Conservation (phyloP, 2,797 vertebrate species). For the Threskiornis aethiopicus region DNA sequence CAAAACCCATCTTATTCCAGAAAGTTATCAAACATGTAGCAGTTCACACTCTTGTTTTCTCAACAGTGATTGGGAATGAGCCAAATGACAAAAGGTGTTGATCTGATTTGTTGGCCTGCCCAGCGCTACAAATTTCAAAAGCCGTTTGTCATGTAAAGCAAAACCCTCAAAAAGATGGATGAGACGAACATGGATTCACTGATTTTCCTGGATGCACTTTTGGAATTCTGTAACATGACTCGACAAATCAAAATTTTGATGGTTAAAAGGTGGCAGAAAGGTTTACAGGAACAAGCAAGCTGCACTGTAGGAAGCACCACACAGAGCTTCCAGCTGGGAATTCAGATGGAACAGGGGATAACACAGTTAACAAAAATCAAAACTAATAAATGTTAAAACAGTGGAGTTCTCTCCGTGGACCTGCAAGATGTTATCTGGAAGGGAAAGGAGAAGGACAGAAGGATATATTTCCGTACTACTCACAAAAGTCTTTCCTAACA, state of each 20-base stretch:
- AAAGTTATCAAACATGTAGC: neutral
- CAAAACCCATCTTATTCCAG: neutral
- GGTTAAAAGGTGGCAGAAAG: neutral
- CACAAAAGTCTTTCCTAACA: neutral
- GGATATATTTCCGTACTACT: neutral
- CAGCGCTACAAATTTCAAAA: neutral
- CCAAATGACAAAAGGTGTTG: neutral
- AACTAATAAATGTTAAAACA: neutral
- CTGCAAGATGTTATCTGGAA: neutral
- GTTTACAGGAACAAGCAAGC: neutral
- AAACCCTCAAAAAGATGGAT: neutral
- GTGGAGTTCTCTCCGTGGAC: neutral
- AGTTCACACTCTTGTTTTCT: neutral
- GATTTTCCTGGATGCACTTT: neutral
- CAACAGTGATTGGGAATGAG: neutral
- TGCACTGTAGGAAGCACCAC: neutral
- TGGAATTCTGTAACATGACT: neutral
- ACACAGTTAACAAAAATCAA: neutral
- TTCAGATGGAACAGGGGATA: neutral
- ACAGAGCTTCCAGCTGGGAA: neutral
- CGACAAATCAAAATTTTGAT: neutral
- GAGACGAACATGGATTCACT: neutral
- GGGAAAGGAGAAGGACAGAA: neutral
- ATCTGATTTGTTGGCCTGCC: neutral
- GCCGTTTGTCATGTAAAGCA: neutral